Evolutionary conservation across 2,113 vertebrate genomes (phyloP).

Genomic region (Aegithalos caudatus): DNA sequence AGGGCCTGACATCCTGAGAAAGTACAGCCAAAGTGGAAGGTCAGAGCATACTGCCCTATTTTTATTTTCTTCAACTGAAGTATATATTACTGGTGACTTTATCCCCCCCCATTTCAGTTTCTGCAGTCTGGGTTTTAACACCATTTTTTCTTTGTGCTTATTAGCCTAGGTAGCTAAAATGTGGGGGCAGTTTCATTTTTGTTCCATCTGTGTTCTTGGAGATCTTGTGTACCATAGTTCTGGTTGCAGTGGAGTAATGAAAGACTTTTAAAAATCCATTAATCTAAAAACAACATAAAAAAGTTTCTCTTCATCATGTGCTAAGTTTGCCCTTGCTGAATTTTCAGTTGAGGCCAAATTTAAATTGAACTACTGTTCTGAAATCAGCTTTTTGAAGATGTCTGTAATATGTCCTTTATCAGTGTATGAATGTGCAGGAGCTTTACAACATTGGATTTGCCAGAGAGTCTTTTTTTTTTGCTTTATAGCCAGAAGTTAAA

Average conservation of each 20-base stretch:
- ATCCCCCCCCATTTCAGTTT: background rate
- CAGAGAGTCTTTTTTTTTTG: constrained; percentile 1
- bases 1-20: background rate
- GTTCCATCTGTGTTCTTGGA: background rate
- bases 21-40: background rate
- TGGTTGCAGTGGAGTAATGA: background rate
- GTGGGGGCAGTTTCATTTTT: background rate
- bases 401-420: background rate
- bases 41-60: background rate
- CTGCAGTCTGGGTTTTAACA: background rate
- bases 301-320: background rate
- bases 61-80: background rate
- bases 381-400: background rate
- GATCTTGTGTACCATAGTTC: background rate
- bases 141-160: background rate
- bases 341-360: background rate
- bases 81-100: background rate
- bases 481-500: constrained; percentile 79
- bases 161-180: background rate
- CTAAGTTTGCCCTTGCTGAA: background rate
- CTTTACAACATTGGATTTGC: background rate
- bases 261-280: background rate
- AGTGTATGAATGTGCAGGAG: background rate
- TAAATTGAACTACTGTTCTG: background rate
- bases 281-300: background rate